Evolutionary conservation across 2,113 vertebrate species (phyloP).

Genomic region (Actinemys pallida): DNA sequence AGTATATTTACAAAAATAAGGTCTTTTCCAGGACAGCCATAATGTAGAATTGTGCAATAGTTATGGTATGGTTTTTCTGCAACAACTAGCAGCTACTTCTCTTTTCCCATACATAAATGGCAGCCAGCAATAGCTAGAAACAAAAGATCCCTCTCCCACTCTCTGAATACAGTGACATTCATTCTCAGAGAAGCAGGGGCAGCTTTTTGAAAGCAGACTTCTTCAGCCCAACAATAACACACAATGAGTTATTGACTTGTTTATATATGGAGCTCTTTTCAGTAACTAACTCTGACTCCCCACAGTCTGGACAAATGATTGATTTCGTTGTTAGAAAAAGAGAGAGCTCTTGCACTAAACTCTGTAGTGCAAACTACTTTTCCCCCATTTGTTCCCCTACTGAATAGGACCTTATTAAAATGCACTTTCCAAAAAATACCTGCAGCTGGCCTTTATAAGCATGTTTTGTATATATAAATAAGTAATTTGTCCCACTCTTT

Average conservation of each 20-base stretch:
- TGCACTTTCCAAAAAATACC: slow-evolving; percentile 89
- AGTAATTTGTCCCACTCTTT: slow-evolving; percentile 88
- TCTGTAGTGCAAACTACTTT: slow-evolving; percentile 87
- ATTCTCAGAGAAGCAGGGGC: slow-evolving; percentile 81
- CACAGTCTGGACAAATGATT: slow-evolving; percentile 90
- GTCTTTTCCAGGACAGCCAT: slow-evolving; percentile 3
- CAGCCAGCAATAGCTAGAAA: slow-evolving; percentile 76
- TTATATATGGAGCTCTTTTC: slow-evolving; percentile 89
- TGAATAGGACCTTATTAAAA: slow-evolving; percentile 90
- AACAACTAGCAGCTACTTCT: slow-evolving; percentile 69
- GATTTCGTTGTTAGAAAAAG: slow-evolving; percentile 87
- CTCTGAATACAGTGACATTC: slow-evolving; percentile 84
- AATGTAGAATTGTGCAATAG: slow-evolving; percentile 18
- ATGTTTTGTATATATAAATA: slow-evolving; percentile 89
- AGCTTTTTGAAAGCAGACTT: slow-evolving; percentile 85
- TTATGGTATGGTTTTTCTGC: slow-evolving; percentile 43
- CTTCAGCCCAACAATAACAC: slow-evolving; percentile 85
- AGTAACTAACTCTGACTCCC: slow-evolving; percentile 87
- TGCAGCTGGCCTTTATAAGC: slow-evolving; percentile 87
- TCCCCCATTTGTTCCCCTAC: slow-evolving; percentile 81
- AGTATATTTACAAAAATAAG: slow-evolving; percentile 12
- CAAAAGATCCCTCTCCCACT: slow-evolving; percentile 79
- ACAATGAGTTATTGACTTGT: slow-evolving; percentile 94
- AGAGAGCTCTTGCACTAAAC: slow-evolving; percentile 83
- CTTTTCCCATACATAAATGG: slow-evolving; percentile 84